Conservation (phyloP, 2,797 vertebrate species). For the Choloepus didactylus region DNA sequence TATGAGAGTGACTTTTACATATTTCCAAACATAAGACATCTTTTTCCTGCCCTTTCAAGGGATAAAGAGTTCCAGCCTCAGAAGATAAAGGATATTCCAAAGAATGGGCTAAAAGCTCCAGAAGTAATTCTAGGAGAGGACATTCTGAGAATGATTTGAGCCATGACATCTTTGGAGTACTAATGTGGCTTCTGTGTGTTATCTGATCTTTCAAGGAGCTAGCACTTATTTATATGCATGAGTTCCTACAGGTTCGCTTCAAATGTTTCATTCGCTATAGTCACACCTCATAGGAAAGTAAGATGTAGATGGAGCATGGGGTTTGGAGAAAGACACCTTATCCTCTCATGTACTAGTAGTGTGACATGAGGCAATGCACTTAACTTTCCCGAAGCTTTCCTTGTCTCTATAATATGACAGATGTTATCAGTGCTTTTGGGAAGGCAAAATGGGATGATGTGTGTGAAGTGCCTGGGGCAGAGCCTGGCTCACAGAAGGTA, state of each 20-base stretch:
- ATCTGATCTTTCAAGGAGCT: not conserved
- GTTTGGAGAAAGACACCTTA: not conserved
- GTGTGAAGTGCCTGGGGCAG: not conserved
- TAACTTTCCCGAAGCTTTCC: not conserved
- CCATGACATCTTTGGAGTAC: not conserved
- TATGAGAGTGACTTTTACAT: not conserved
- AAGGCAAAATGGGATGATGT: not conserved
- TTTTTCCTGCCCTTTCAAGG: not conserved
- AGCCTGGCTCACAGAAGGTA: not conserved
- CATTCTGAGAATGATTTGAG: not conserved
- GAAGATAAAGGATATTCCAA: not conserved
- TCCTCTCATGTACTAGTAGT: not conserved
- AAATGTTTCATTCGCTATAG: not conserved
- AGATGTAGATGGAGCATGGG: not conserved
- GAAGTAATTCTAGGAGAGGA: not conserved
- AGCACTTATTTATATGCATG: not conserved
- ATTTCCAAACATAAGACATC: not conserved
- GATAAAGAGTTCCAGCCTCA: not conserved
- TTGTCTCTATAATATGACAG: not conserved
- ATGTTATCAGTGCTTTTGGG: not conserved
- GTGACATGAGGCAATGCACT: not conserved
- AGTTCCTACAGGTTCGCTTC: not conserved
- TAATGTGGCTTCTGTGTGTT: not conserved
- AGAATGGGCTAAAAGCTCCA: not conserved
- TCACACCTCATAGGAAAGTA: not conserved